Evolutionary conservation across 2,113 vertebrate genomes (phyloP).

Genomic region (Oreochromis aureus): DNA sequence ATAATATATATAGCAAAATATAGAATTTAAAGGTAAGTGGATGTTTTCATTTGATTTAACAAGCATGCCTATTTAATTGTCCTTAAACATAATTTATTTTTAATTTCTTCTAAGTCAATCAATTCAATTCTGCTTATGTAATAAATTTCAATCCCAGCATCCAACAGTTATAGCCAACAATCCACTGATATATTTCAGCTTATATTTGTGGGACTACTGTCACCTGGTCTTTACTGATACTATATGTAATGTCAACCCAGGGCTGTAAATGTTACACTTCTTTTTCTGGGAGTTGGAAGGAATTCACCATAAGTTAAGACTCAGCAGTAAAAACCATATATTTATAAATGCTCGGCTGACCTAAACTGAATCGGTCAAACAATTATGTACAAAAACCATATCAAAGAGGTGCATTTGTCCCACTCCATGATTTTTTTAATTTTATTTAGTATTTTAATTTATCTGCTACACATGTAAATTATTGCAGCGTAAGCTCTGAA

Average conservation of each 20-base stretch:
- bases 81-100: neutral
- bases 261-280: neutral
- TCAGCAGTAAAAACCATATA: neutral
- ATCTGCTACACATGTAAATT: neutral
- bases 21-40: neutral
- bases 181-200: neutral
- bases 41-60: neutral
- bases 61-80: neutral
- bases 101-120: neutral
- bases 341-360: neutral
- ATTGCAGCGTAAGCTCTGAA: neutral
- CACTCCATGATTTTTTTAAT: neutral
- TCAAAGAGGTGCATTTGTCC: neutral
- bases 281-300: neutral
- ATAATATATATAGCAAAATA: neutral
- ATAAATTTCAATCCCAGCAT: neutral
- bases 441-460: neutral
- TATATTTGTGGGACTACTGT: neutral
- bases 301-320: neutral
- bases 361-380: neutral
- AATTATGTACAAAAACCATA: neutral
- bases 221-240: neutral
- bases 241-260: neutral
- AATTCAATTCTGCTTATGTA: neutral
- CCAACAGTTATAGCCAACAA: neutral